A percentile compares a stretch with the other conserved stretches of the same genome.
Conservation (phyloP, 2,113 vertebrate species). For the Apeltes quadracus region DNA sequence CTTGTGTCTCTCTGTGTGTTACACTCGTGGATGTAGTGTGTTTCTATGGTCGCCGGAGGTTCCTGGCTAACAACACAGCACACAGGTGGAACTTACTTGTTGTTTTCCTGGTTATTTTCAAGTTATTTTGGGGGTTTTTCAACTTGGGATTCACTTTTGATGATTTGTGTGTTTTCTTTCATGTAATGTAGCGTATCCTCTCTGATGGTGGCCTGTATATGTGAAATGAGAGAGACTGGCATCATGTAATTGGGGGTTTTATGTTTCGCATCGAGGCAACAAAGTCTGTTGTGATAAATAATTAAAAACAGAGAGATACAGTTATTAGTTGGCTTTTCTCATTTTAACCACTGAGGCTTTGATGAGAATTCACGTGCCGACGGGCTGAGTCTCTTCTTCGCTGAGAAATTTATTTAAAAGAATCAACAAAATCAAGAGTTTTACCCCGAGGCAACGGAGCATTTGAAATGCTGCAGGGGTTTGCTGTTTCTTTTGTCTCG, state of each 20-base stretch:
- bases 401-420: neutral
- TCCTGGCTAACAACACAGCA: neutral
- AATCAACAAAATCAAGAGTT: neutral
- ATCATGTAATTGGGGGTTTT: neutral
- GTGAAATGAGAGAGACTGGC: neutral
- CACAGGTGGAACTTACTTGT: neutral
- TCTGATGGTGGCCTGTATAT: neutral
- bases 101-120: too few species aligned
- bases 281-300: neutral
- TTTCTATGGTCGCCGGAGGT: neutral
- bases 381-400: conserved; percentile 9
- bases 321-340: too few species aligned
- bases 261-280: neutral
- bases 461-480: neutral
- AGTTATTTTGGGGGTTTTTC: too few species aligned
- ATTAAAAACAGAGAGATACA: too few species aligned
- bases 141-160: too few species aligned
- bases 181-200: neutral
- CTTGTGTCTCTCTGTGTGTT: neutral
- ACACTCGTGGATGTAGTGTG: neutral
- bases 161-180: neutral
- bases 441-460: neutral
- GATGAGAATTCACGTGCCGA: neutral
- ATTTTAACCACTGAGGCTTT: neutral
- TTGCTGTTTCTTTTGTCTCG: neutral